Conservation (phyloP, 92 coral and sea anemone species). For the Palythoa grandis region DNA sequence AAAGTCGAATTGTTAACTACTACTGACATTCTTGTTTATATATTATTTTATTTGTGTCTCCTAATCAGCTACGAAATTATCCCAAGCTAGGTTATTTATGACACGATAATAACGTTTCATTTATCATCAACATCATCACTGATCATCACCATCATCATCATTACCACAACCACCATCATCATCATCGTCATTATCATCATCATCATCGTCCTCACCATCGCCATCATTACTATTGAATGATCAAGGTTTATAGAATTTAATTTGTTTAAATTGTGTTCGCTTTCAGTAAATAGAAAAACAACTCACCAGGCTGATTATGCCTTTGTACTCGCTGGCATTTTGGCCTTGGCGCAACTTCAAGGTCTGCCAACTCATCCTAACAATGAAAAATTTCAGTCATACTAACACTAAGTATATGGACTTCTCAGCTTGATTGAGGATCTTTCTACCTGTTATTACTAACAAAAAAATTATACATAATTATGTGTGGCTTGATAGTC, state of each 20-base stretch:
- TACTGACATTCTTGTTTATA: too few relatives aligned
- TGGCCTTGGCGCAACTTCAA: constrained; percentile 88
- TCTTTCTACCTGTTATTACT: too few relatives aligned
- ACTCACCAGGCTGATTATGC: constrained; percentile 89
- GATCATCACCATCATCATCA: neutral
- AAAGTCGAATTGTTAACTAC: too few relatives aligned
- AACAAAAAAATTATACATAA: too few relatives aligned
- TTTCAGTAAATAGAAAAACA: neutral
- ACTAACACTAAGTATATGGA: too few relatives aligned
- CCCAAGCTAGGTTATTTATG: too few relatives aligned
- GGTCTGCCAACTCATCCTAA: constrained; percentile 96
- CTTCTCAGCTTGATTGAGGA: too few relatives aligned
- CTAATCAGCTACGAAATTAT: too few relatives aligned
- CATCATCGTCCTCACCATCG: neutral
- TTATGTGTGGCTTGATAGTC: too few relatives aligned
- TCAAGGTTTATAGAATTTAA: neutral
- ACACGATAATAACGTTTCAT: too few relatives aligned
- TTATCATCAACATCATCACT: neutral
- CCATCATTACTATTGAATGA: neutral
- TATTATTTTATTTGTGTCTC: too few relatives aligned
- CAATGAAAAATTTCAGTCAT: neutral
- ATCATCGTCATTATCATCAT: neutral
- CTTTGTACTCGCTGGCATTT: constrained; percentile 90
- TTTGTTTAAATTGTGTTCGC: neutral
- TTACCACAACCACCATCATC: neutral